Evolutionary conservation across 2,797 vertebrate species (phyloP).

Genomic region (Enteromius unitaeniatus): DNA sequence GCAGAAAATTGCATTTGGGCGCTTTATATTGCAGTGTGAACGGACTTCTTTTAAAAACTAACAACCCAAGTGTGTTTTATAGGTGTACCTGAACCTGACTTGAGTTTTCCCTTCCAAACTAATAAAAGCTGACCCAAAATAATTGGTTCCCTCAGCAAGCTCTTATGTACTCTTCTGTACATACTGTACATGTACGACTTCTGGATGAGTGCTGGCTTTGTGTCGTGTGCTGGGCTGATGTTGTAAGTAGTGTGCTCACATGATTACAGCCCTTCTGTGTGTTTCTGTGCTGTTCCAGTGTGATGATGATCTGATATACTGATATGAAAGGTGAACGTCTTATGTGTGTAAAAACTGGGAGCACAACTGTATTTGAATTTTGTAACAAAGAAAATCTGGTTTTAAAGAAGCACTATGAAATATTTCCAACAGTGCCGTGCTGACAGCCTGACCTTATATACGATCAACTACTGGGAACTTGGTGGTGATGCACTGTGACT

Average conservation of each 20-base stretch:
- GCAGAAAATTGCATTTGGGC: background rate
- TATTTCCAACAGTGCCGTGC: conserved; percentile 40
- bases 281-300: conserved; percentile 28
- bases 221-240: conserved; percentile 24
- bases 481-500: conserved; percentile 26
- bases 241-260: conserved; percentile 29
- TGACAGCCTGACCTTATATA: conserved; percentile 19
- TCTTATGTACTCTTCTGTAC: conserved; percentile 74
- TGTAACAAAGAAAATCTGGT: conserved; percentile 2
- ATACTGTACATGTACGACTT: conserved; percentile 74
- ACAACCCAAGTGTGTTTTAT: background rate
- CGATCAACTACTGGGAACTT: conserved; percentile 25
- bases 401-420: background rate
- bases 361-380: conserved; percentile 36
- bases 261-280: conserved; percentile 24
- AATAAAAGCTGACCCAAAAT: background rate
- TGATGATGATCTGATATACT: conserved; percentile 23
- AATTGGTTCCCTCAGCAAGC: background rate
- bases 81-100: background rate
- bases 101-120: background rate
- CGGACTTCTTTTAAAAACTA: background rate
- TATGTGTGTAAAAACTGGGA: conserved; percentile 24
- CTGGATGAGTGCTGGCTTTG: conserved; percentile 22
- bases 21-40: background rate
- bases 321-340: conserved; percentile 21